Evolutionary conservation across 2,113 vertebrate species (phyloP), one percentile per base, ranked within the genome.

Genomic region (Neomonachus schauinslandi): DNA sequence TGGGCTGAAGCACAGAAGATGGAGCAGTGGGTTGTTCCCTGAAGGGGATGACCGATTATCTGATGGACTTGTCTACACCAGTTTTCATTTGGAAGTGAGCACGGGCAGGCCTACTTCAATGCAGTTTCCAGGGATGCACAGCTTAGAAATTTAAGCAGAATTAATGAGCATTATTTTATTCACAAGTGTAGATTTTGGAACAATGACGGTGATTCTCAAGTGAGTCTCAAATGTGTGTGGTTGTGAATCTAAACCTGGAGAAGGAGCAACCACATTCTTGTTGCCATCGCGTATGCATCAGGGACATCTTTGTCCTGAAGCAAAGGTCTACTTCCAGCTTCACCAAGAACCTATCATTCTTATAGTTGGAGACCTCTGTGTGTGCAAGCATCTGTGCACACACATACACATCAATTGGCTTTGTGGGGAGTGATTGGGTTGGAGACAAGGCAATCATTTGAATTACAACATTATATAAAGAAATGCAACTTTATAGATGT

Each of bases 211-310:
- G 8, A 61, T 51, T 79, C 76, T 49, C 39, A 46, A 28, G 24
- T 46, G 72, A 4, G 46, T 93, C 24, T 53, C 46, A 83, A 5
- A 8, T 57, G 84, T 67, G 42, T 87, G 33, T 79, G 65, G 21
- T 26, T 24, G 11, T 49, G 6, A 46, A 24, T 5, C 14, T 69
- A 49, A 88, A 36, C 21, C 9, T 42, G 42, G 13, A 4, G 36
- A 31, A 0, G 22, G 26, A 67, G 3, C 12, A 28, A 2, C 36
- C 49, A 13, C 6, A 16, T 2, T n/a, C 7, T 14, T 79, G 9
- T 74, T 65, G 16, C 22, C 71, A 6, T 21, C 28, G 33, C 7
- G 0, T 59, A 14, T 8, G 33, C 3, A 1, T 15, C 42, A 39
- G 13, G 16, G 49, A 7, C 10, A 13, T 65, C 26, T 81, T 63